Conservation (phyloP, 2,888 invertebrate species). For the Druceiella hillmani region DNA sequence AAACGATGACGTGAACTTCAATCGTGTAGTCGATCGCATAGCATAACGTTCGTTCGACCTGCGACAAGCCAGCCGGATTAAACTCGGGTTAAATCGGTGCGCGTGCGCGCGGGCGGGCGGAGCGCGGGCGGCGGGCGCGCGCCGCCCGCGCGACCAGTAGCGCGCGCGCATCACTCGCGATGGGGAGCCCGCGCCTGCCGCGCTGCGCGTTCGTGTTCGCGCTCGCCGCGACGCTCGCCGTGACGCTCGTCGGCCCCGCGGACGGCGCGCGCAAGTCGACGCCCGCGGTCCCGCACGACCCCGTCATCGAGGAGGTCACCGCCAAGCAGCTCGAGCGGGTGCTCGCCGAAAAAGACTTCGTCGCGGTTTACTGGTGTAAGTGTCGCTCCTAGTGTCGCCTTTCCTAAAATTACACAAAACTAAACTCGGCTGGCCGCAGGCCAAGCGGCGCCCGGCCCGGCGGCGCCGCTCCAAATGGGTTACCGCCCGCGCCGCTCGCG, state of each 20-base stretch:
- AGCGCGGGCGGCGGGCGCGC: slow-evolving; percentile 32
- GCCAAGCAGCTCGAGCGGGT: slow-evolving; percentile 87
- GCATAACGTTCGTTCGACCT: slow-evolving; percentile 3
- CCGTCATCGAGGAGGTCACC: slow-evolving; percentile 90
- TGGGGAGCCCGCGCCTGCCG: slow-evolving; percentile 51
- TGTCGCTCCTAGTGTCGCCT: slow-evolving; percentile 33
- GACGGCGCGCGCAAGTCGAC: slow-evolving; percentile 38
- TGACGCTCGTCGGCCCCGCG: slow-evolving; percentile 31
- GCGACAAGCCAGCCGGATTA: no score
- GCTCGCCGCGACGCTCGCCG: slow-evolving; percentile 45
- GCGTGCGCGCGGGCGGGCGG: slow-evolving; percentile 27
- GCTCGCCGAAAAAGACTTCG: slow-evolving; percentile 87
- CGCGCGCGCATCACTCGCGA: slow-evolving; percentile 46
- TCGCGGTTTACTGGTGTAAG: slow-evolving; percentile 97
- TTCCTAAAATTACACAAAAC: slow-evolving; percentile 32
- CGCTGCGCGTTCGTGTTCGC: slow-evolving; percentile 49
- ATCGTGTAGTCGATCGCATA: no score
- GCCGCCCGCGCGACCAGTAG: slow-evolving; percentile 36
- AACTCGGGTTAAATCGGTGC: slow-evolving; percentile 13
- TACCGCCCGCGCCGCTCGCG: slow-evolving; percentile 38
- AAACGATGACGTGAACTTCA: no score
- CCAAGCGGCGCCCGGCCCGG: slow-evolving; percentile 36
- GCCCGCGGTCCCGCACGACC: slow-evolving; percentile 49
- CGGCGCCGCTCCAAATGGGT: slow-evolving; percentile 41
- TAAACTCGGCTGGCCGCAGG: slow-evolving; percentile 30